phyloP scores from a whole-genome alignment of 2,888 invertebrate genomes.

The Torymus texanus region DNA sequence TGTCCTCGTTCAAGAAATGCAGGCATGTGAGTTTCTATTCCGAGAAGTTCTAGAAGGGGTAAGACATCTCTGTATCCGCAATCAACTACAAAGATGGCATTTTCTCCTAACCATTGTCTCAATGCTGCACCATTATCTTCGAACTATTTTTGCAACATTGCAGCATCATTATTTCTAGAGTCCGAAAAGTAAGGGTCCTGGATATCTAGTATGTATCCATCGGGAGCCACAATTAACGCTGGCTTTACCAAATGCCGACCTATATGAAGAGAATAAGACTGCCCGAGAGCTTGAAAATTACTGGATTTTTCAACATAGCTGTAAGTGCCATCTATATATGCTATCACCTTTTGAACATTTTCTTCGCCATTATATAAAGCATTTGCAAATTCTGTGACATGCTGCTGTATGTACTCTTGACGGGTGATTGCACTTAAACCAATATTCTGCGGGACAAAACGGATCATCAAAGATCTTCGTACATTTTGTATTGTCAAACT shows the following conservation, averaged over 20 bases:
- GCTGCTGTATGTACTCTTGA: conserved; percentile 18
- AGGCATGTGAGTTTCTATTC: too few relatives aligned
- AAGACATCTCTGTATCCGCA: too few relatives aligned
- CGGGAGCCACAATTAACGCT: conserved; percentile 48
- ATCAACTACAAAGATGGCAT: too few relatives aligned
- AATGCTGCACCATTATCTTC: conserved; percentile 2
- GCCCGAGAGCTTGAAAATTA: conserved; percentile 37
- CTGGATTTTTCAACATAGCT: conserved; percentile 28
- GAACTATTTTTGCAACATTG: conserved; percentile 27
- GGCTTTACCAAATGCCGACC: conserved; percentile 56
- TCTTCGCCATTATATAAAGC: conserved; percentile 29
- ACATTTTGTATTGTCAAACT: conserved; percentile 28
- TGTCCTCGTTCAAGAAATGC: too few relatives aligned
- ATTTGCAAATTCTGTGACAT: conserved; percentile 18
- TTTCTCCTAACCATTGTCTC: too few relatives aligned
- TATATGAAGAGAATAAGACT: conserved; percentile 49
- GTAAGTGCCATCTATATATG: conserved; percentile 52
- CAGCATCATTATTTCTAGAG: conserved; percentile 46
- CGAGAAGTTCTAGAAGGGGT: too few relatives aligned
- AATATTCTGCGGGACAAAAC: conserved; percentile 39
- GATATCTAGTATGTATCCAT: conserved; percentile 46
- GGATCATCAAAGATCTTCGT: conserved; percentile 13
- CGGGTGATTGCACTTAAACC: conserved; percentile 5
- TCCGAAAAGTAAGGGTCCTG: conserved; percentile 51
- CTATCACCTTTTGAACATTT: conserved; percentile 3